phyloP scores from a whole-genome alignment of 2,888 invertebrate species.

The Stratiomys singularior region DNA sequence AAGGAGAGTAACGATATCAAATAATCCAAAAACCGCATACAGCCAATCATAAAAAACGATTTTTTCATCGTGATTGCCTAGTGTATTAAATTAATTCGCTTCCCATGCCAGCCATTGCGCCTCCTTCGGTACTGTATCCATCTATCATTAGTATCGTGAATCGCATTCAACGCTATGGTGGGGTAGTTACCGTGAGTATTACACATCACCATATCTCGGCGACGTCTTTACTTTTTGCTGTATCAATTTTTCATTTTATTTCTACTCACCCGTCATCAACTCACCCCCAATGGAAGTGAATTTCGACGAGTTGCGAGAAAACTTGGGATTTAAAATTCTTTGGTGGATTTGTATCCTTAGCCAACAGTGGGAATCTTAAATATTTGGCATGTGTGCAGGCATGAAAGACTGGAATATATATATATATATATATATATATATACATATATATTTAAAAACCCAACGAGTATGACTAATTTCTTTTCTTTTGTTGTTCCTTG shows the following conservation, averaged over 20 bases:
- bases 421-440: no score
- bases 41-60: slow-evolving; percentile 50
- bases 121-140: background rate
- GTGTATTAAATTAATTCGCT: slow-evolving; percentile 52
- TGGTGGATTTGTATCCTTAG: background rate
- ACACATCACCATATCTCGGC: slow-evolving; percentile 29
- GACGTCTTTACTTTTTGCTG: slow-evolving; percentile 27
- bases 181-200: background rate
- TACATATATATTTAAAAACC: no score
- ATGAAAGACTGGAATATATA: no score
- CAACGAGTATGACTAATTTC: no score
- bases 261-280: slow-evolving; percentile 32
- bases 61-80: slow-evolving; percentile 43
- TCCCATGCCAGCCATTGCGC: background rate
- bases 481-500: no score
- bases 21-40: slow-evolving; percentile 52
- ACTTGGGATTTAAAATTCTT: slow-evolving; percentile 29
- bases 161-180: slow-evolving; percentile 37
- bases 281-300: background rate
- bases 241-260: slow-evolving; percentile 24
- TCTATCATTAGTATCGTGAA: slow-evolving; percentile 22
- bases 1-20: slow-evolving; percentile 50
- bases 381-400: background rate
- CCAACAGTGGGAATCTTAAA: background rate
- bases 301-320: slow-evolving; percentile 1